A percentile compares a stretch with the other conserved stretches of the same genome.
Evolutionary conservation across 1,140 invertebrate species (phyloP).

Genomic region (Conus betulinus): DNA sequence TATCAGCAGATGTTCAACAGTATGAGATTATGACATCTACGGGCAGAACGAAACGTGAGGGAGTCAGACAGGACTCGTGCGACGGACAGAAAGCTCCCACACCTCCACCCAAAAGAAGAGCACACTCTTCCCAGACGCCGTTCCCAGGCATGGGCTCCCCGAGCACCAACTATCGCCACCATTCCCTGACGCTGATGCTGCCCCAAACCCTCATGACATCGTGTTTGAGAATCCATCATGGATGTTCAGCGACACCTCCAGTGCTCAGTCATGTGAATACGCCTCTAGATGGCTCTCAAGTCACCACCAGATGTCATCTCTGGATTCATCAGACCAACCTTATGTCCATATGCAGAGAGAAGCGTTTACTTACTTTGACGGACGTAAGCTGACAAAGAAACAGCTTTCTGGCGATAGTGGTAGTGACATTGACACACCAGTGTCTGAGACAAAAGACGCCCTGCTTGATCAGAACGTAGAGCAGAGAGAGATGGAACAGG

Average conservation of each 20-base stretch:
- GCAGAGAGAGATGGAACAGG: not conserved
- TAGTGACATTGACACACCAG: not conserved
- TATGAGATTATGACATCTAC: not conserved
- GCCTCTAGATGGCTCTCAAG: not conserved
- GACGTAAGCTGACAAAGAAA: not conserved
- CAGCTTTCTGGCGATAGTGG: not conserved
- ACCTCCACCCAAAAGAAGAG: not conserved
- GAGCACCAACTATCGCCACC: not conserved
- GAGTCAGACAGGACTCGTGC: not conserved
- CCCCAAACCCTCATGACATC: not conserved
- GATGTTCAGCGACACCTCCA: not conserved
- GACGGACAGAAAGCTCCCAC: not conserved
- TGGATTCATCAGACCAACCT: not conserved
- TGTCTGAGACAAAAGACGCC: not conserved
- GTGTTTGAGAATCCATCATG: not conserved
- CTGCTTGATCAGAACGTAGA: not conserved
- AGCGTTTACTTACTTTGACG: conserved; percentile 22
- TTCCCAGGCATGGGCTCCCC: not conserved
- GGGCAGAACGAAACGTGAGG: not conserved
- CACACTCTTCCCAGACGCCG: not conserved
- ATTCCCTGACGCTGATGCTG: not conserved
- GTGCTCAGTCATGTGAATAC: not conserved
- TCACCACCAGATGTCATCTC: not conserved
- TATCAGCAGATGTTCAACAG: not conserved
- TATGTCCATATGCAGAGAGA: not conserved